phyloP scores from a whole-genome alignment of 2,113 vertebrate species.

The Platichthys stellatus region DNA sequence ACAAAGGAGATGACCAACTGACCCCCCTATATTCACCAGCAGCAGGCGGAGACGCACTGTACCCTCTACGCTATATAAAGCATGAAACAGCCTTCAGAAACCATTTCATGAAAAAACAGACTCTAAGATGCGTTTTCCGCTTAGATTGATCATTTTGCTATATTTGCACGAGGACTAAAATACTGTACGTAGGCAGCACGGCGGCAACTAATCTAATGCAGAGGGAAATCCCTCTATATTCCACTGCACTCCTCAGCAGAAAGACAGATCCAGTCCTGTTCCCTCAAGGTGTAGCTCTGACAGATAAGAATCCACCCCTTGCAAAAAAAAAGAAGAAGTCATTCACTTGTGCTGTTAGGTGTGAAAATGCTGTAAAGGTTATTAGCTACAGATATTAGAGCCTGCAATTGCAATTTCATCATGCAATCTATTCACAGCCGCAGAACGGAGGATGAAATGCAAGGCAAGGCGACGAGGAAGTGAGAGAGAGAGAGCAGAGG shows the following conservation, averaged over 20 bases:
- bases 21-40: conserved; percentile 50
- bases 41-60: conserved; percentile 28
- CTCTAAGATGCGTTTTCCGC: background rate
- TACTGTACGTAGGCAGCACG: background rate
- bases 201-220: background rate
- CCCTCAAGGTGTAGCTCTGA: conserved; percentile 16
- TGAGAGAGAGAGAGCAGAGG: background rate
- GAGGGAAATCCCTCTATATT: conserved; percentile 8
- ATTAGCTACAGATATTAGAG: conserved; percentile 41
- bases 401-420: conserved; percentile 45
- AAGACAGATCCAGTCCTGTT: conserved; percentile 9
- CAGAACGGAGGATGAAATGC: background rate
- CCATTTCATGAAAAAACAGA: background rate
- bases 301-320: conserved; percentile 26
- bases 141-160: background rate
- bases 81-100: conserved; percentile 23
- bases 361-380: conserved; percentile 48
- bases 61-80: conserved; percentile 4
- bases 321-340: conserved; percentile 24
- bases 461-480: background rate
- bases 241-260: conserved; percentile 5
- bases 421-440: conserved; percentile 27
- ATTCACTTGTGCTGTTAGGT: conserved; percentile 27
- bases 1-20: conserved; percentile 76
- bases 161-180: conserved; percentile 8